Evolutionary conservation across 2,888 invertebrate genomes (phyloP), one percentile per base, ranked within the genome.

Genomic region (Theretra japonica): DNA sequence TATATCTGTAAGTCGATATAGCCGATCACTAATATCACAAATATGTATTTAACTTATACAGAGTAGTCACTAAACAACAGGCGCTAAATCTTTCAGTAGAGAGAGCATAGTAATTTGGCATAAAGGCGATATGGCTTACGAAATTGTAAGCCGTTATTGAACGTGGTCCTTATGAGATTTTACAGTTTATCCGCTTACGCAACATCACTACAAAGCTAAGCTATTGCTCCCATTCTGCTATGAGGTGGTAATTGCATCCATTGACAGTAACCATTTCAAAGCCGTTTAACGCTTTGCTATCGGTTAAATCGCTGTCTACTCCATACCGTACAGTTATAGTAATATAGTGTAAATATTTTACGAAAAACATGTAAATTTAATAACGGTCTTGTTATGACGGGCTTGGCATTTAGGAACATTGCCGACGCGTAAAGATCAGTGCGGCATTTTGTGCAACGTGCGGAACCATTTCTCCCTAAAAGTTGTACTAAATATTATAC

Each of bases 241-340:
- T 48, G 23, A 41, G 23, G 65, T 65, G 65, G 65, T 48, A 65
- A 48, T 65, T 65, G 15, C 48, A 65, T 65, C 21, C 21, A 65
- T 65, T 65, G 62, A 65, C 62, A 15, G 21, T 41, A 48, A 41
- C 62, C 41, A 41, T 41, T 65, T 41, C 41, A 6, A 41, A 60
- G 60, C 2, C 19, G 21, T 15, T 48, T 23, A 48, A 65, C 23
- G 21, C 48, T 1, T 41, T 48, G 17, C 65, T 17, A 23, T 48
- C 23, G 23, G 11, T 17, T 17, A 15, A 15, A 21, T 41, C 8
- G 6, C 21, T 21, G 11, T 41, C 41, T 30, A n/a, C 6, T 19
- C 21, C 2, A n/a, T 25, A 19, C 19, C 19, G 28, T 15, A 60
- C 59, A 60, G 30, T 60, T 30, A 60, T 60, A n/a, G 53, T 53